phyloP scores from a whole-genome alignment of 2,888 invertebrate genomes.

The Congeria kusceri region DNA sequence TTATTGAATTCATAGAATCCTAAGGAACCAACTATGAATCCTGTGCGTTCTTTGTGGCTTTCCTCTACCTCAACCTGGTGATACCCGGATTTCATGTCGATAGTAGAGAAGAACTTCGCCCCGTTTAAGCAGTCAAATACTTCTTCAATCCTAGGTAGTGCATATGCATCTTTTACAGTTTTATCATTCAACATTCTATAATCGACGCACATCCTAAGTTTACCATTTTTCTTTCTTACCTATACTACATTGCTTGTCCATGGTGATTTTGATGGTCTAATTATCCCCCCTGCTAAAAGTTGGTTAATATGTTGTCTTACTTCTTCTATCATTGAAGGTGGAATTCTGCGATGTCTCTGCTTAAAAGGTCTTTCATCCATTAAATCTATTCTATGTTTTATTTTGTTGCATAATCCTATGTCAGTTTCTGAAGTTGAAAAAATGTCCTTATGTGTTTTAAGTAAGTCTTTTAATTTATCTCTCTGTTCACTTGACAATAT shows the following conservation, averaged over 20 bases:
- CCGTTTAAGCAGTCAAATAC: not conserved
- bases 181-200: not conserved
- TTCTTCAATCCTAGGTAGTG: not conserved
- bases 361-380: too few species aligned
- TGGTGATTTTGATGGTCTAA: slow-evolving; percentile 6
- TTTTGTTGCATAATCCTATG: too few species aligned
- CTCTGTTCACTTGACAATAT: too few species aligned
- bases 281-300: not conserved
- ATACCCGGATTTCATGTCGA: slow-evolving; percentile 3
- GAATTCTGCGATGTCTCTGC: too few species aligned
- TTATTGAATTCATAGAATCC: not conserved
- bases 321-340: too few species aligned
- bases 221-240: not conserved
- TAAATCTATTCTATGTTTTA: too few species aligned
- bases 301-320: not conserved
- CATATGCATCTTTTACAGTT: not conserved
- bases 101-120: not conserved
- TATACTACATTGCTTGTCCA: not conserved
- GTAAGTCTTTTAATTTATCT: too few species aligned
- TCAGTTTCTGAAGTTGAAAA: too few species aligned
- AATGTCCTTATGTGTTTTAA: too few species aligned
- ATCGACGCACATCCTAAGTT: not conserved
- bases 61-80: not conserved
- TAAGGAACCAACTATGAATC: not conserved
- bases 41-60: not conserved